Evolutionary conservation across 2,113 vertebrate genomes (phyloP).

Genomic region (Tachycineta bicolor): DNA sequence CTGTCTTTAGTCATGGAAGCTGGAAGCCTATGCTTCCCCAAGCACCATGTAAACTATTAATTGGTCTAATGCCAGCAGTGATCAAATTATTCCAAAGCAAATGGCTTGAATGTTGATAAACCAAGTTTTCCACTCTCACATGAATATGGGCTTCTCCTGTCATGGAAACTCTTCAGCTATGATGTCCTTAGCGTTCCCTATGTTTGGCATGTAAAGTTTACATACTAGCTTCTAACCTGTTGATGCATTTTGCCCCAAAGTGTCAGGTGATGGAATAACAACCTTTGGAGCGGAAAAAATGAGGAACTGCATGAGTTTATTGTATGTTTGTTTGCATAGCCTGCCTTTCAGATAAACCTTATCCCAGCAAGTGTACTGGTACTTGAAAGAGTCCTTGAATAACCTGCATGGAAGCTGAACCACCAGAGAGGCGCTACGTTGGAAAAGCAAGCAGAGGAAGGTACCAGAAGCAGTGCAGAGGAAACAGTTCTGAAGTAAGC

Average conservation of each 20-base stretch:
- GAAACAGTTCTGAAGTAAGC: neutral
- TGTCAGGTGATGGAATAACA: neutral
- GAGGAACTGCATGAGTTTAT: neutral
- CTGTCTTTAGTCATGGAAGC: neutral
- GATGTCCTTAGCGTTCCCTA: neutral
- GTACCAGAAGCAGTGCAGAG: neutral
- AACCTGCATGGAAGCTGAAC: neutral
- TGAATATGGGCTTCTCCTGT: neutral
- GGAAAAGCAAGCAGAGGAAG: neutral
- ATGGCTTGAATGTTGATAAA: neutral
- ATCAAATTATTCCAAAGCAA: constrained; percentile 22
- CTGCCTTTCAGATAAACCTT: constrained; percentile 1
- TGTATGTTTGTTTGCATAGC: neutral
- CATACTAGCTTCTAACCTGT: constrained; percentile 7
- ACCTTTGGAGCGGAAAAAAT: constrained; percentile 19
- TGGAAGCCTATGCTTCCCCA: neutral
- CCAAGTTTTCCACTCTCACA: neutral
- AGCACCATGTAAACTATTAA: neutral
- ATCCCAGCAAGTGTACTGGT: neutral
- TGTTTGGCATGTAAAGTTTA: constrained; percentile 23
- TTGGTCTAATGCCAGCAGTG: neutral
- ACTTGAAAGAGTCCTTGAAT: neutral
- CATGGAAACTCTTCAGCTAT: neutral
- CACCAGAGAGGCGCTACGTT: neutral
- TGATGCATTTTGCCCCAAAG: constrained; percentile 13